Conservation (phyloP, 2,888 invertebrate genomes). For the Eristalis pertinax region DNA sequence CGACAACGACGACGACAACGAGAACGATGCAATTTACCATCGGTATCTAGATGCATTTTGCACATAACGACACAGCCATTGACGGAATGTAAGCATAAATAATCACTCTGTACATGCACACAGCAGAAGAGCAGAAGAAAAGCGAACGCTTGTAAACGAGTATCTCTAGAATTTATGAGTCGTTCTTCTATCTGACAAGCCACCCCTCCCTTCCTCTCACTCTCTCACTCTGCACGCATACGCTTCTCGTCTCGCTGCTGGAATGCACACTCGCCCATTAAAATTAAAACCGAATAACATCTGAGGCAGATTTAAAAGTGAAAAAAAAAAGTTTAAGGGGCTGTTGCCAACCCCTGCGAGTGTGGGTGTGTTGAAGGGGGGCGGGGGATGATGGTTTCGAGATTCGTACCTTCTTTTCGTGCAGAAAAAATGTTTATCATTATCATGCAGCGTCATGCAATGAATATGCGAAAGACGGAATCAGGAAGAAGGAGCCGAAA, state of each 20-base stretch:
- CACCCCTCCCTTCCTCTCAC: background rate
- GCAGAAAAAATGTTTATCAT: constrained; percentile 37
- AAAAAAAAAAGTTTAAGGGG: constrained; percentile 23
- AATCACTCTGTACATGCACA: constrained; percentile 45
- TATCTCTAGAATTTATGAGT: constrained; percentile 66
- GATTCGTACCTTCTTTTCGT: background rate
- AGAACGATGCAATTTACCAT: constrained; percentile 69
- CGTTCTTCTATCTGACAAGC: background rate
- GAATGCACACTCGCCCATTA: constrained; percentile 48
- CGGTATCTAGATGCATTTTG: constrained; percentile 62
- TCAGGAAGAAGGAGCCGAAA: constrained; percentile 11
- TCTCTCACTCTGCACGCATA: background rate
- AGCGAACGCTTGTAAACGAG: constrained; percentile 15
- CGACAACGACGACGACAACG: background rate
- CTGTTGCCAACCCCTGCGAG: constrained; percentile 4
- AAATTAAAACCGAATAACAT: constrained; percentile 71
- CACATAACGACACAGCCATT: constrained; percentile 59
- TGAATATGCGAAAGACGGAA: constrained; percentile 59
- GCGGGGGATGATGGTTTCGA: background rate
- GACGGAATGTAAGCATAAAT: constrained; percentile 66
- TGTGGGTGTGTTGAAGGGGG: background rate
- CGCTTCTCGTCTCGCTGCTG: constrained; percentile 3
- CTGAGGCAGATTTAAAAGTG: constrained; percentile 57
- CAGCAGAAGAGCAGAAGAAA: constrained; percentile 26
- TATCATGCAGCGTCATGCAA: constrained; percentile 65